Evolutionary conservation across 2,888 invertebrate genomes (phyloP), one percentile per base, ranked within the genome.

Genomic region (Tipula confusa): DNA sequence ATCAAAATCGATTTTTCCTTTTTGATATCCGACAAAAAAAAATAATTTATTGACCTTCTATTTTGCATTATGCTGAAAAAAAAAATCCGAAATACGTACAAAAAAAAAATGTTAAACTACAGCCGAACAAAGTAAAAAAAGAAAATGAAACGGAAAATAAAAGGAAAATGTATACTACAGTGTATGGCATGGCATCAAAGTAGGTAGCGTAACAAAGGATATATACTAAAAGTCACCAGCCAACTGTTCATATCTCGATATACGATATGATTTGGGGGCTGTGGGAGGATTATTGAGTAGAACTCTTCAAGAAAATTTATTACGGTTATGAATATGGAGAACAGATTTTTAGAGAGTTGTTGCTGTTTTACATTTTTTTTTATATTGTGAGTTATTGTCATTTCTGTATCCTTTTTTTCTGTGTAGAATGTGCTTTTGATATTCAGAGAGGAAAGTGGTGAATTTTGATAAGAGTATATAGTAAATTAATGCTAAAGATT

Each of bases 41-140:
- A 24, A 64, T 64, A 64, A 64, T 64, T 64, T 64, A 64, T 64
- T 64, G 64, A 64, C 64, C 64, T 64, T 64, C 64, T 64, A 64
- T 64, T 64, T 64, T 64, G 64, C 64, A 64, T 64, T 64, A 24
- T 15, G 43, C 3, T 2, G 13, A 43, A 64, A 13, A 18, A 24
- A 43, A 64, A 64, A 64, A 24, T 6, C 64, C 64, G 9, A 24
- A 9, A 18, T 43, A 43, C 43, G 43, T 15, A 64, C 64, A 64
- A 33, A 33, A 33, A n/a, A n/a, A n/a, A 33, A 33, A 33, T 33
- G 33, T 11, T 11, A 33, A n/a, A 64, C 64, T 24, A 43, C 43
- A 43, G 4, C 64, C n/a, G 15, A 43, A 43, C 4, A 5, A 15
- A 43, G n/a, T n/a, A n/a, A n/a, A n/a, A n/a, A n/a, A n/a, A n/a